Evolutionary conservation across 2,113 vertebrate genomes (phyloP), one percentile per base, ranked within the genome.

Genomic region (Xerus inauris): DNA sequence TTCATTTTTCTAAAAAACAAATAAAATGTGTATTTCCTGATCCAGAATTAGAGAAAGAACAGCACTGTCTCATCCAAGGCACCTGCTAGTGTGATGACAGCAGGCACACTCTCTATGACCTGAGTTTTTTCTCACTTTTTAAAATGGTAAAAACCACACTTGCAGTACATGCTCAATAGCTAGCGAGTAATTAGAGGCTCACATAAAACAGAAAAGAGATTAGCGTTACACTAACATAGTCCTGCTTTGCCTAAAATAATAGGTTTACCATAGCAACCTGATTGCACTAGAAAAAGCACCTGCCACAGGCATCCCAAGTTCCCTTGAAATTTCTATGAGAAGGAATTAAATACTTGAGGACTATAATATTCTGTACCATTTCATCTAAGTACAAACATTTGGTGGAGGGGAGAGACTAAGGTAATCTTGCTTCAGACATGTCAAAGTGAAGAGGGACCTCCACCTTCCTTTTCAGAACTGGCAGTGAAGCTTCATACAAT

Each of bases 251-350:
- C 96, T 94, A 93, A 98, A 98, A 97, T 98, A 98, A 98, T 97
- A 97, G 96, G 87, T 98, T 98, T 98, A 86, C 98, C 98, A 98
- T 98, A 98, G 98, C 98, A 98, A 98, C 98, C 94, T 95, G 97
- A 97, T 97, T 95, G 87, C 92, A 94, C 80, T 97, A 84, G 69
- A 75, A 89, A 96, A 97, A 97, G 79, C 62, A 87, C 95, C 94
- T 94, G 97, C 94, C 93, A 98, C 98, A 96, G 54, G 92, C 79
- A 97, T 95, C 84, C 65, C 89, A 91, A 98, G 93, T 94, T 98
- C 75, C 89, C 91, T 97, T 96, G 97, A 97, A 97, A 96, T 97
- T 97, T 98, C 95, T 91, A 89, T 65, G 67, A 95, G 94, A 94
- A 98, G 95, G 91, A 98, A 98, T 98, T 98, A 98, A 98, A 97